Percentiles rank a stretch among this genome's conserved stretches.
phyloP scores from a whole-genome alignment of 1,140 invertebrate genomes.

The Pissodes strobi region DNA sequence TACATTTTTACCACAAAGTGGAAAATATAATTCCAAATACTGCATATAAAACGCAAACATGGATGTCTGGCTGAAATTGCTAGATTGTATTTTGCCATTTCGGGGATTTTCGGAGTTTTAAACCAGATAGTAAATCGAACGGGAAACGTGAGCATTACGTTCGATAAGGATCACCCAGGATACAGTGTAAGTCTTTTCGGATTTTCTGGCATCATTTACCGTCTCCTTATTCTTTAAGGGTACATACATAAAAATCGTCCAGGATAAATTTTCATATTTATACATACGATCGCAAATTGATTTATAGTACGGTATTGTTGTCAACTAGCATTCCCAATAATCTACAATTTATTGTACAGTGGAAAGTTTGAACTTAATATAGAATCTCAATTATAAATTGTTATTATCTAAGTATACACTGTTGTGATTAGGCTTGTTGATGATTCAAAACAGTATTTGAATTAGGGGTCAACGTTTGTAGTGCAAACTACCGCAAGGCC shows the following conservation, averaged over 20 bases:
- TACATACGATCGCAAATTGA: too few species aligned
- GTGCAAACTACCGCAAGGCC: too few species aligned
- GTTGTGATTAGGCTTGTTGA: too few species aligned
- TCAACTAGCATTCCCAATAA: too few species aligned
- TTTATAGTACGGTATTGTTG: too few species aligned
- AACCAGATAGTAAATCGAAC: slow-evolving; percentile 25
- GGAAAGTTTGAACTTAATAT: too few species aligned
- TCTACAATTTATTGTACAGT: too few species aligned
- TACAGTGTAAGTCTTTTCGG: not conserved
- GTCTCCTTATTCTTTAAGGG: slow-evolving; percentile 5
- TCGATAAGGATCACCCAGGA: slow-evolving; percentile 14
- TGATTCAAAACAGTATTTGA: too few species aligned
- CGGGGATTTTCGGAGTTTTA: slow-evolving; percentile 10
- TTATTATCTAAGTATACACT: too few species aligned
- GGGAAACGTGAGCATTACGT: slow-evolving; percentile 16
- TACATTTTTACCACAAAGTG: slow-evolving; percentile 2
- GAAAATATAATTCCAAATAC: slow-evolving; percentile 5
- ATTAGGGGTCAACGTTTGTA: too few species aligned
- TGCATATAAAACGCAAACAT: slow-evolving; percentile 16
- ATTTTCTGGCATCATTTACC: slow-evolving; percentile 4
- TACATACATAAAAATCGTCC: slow-evolving; percentile 10
- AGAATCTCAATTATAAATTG: too few species aligned
- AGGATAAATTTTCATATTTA: too few species aligned
- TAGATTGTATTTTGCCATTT: slow-evolving; percentile 12
- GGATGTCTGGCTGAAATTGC: not conserved